phyloP scores from a whole-genome alignment of 2,113 vertebrate genomes.

The Anarrhichthys ocellatus region DNA sequence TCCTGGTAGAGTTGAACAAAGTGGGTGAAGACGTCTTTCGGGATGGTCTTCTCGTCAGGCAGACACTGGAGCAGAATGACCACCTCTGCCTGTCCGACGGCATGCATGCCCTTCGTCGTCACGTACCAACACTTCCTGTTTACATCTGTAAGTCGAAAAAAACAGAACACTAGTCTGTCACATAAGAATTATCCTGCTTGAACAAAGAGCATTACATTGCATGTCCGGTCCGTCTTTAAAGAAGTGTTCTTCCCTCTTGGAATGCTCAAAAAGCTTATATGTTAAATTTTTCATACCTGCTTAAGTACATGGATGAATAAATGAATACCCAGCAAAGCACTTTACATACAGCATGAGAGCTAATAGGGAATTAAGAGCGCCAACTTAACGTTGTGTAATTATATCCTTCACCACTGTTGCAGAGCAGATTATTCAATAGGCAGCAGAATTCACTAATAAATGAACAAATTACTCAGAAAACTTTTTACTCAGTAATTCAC shows the following conservation, averaged over 20 bases:
- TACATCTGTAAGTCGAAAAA: constrained; percentile 85
- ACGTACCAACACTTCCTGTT: constrained; percentile 99
- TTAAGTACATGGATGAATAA: not conserved
- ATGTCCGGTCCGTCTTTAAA: not conserved
- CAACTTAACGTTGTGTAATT: not conserved
- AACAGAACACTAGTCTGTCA: not conserved
- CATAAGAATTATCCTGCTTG: not conserved
- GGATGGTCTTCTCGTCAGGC: constrained; percentile 97
- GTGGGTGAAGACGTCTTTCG: constrained; percentile 96
- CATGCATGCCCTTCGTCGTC: constrained; percentile 98
- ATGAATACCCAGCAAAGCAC: not conserved
- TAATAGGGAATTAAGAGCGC: not conserved
- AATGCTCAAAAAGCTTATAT: not conserved
- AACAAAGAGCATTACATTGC: not conserved
- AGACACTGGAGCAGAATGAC: constrained; percentile 96
- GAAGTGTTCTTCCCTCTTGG: not conserved
- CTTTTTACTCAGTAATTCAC: not conserved
- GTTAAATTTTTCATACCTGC: not conserved
- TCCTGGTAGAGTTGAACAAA: constrained; percentile 98
- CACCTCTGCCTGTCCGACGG: constrained; percentile 95
- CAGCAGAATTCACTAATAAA: not conserved
- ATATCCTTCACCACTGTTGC: not conserved
- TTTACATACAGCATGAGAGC: not conserved
- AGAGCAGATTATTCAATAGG: not conserved
- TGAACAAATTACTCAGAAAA: not conserved